Percentiles rank a stretch among this genome's conserved stretches.
These are phyloP conservation scores for Xestia rhomboidea DNA, from an alignment of 2,888 invertebrate genomes.

Conservation along the genomic window DNA sequence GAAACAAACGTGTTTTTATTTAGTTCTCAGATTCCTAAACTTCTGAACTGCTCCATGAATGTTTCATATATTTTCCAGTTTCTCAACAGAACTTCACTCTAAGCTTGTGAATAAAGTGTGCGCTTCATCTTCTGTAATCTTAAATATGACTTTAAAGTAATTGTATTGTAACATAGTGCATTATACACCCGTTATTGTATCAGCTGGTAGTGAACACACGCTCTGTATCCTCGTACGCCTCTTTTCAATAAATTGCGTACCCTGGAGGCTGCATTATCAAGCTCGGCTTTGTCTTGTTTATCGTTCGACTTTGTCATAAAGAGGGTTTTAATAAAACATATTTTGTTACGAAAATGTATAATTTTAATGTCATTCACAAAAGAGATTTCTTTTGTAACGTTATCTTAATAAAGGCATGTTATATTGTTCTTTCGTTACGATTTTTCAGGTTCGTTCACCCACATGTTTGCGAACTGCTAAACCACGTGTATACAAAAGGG, in stretches of 20 bases:
- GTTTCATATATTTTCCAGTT: constrained; percentile 44
- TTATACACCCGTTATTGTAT: constrained; percentile 50
- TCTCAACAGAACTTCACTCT: constrained; percentile 38
- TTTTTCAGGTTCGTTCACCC: constrained; percentile 38
- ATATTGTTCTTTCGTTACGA: constrained; percentile 18
- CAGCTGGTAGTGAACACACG: constrained; percentile 41
- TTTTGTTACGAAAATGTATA: constrained; percentile 31
- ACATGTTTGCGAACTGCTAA: constrained; percentile 67
- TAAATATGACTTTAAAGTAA: constrained; percentile 56
- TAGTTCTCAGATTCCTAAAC: constrained; percentile 27
- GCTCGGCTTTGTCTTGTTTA: constrained; percentile 64
- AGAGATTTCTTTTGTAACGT: constrained; percentile 30
- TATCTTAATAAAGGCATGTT: constrained; percentile 28
- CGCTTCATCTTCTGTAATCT: constrained; percentile 37
- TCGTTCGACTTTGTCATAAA: constrained; percentile 61
- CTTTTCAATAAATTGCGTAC: constrained; percentile 64
- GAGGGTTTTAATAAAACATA: constrained; percentile 43
- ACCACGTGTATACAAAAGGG: constrained; percentile 69
- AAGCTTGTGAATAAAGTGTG: constrained; percentile 36
- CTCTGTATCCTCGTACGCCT: constrained; percentile 41
- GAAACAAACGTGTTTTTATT: constrained; percentile 21
- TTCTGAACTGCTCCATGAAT: constrained; percentile 35
- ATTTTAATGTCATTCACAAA: constrained; percentile 34
- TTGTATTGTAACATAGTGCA: constrained; percentile 46
- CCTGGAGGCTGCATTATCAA: constrained; percentile 64